Evolutionary conservation across 2,888 invertebrate genomes (phyloP), one percentile per base, ranked within the genome.

Genomic region (Cistogaster globosa): DNA sequence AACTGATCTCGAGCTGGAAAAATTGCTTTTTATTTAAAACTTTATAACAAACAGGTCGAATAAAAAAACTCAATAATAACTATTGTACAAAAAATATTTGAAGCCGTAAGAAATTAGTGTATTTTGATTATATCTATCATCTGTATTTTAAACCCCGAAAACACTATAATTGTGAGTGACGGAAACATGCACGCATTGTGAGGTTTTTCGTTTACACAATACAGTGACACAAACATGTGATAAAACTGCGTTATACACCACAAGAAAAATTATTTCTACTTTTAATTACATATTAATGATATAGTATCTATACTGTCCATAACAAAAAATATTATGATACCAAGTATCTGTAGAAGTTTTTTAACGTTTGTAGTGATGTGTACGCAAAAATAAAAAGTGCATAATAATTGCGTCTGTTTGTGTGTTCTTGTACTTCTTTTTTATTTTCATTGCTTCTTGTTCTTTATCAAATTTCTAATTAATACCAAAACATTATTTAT

Each of bases 391-490:
- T 48, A n/a, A 16, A 48, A 48, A n/a, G 12, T 48, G 45, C 45
- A 48, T 48, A 48, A 48, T 11, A 42, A 42, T 12, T 42, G 45
- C 14, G 45, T 6, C 18, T 53, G 68, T 42, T 2, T 53, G 5
- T 36, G 9, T 65, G 58, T 20, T 14, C 18, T 62, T 36, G n/a
- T 68, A 9, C n/a, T 16, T 16, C 3, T 57, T 45, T 45, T 71
- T 60, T 67, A 48, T 62, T 76, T 55, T 55, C 60, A 32, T 80
- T 83, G 48, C 53, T 20, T 48, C 58, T 65, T 20, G 55, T 63
- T 65, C 48, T 77, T 88, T 90, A 91, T 91, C 90, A 88, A 88
- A 89, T 91, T 90, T 90, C 91, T 89, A 91, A 91, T 91, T 91
- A 91, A 90, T 89, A 88, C 88, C 63, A 68, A 86, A 89, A 87